Conservation (phyloP, 2,113 vertebrate genomes). For the Glaucidium brasilianum region DNA sequence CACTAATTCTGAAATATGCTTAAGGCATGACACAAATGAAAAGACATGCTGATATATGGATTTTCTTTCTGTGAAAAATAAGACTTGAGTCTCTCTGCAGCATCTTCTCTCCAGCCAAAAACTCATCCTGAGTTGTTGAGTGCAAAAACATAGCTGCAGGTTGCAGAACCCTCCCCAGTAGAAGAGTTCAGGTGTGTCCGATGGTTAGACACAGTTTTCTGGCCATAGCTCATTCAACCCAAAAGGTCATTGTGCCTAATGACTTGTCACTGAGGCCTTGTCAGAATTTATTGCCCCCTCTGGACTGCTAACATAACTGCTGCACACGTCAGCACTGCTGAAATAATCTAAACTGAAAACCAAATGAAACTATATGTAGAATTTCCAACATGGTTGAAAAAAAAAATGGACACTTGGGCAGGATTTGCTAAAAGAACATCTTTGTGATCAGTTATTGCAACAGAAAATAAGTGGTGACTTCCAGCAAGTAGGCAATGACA, state of each 20-base stretch:
- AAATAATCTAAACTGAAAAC: background rate
- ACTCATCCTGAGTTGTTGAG: background rate
- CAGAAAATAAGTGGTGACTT: background rate
- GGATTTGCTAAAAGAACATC: background rate
- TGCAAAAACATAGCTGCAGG: background rate
- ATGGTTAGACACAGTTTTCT: background rate
- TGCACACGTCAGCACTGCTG: background rate
- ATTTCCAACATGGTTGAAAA: background rate
- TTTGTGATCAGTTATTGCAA: background rate
- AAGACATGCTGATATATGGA: background rate
- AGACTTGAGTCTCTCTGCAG: background rate
- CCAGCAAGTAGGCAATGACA: background rate
- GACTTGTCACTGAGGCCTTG: background rate
- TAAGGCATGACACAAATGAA: background rate
- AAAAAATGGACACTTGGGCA: background rate
- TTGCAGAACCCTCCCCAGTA: background rate
- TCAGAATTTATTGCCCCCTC: background rate
- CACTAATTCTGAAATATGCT: background rate
- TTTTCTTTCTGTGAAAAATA: background rate
- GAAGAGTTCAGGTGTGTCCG: background rate
- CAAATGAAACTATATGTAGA: background rate
- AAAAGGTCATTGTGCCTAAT: background rate
- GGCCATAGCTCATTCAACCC: background rate
- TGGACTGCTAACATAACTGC: background rate
- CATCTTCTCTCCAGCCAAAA: background rate